A percentile compares a stretch with the other conserved stretches of the same genome.
Evolutionary conservation across 2,113 vertebrate species (phyloP).

Genomic region (Eolophus roseicapilla): DNA sequence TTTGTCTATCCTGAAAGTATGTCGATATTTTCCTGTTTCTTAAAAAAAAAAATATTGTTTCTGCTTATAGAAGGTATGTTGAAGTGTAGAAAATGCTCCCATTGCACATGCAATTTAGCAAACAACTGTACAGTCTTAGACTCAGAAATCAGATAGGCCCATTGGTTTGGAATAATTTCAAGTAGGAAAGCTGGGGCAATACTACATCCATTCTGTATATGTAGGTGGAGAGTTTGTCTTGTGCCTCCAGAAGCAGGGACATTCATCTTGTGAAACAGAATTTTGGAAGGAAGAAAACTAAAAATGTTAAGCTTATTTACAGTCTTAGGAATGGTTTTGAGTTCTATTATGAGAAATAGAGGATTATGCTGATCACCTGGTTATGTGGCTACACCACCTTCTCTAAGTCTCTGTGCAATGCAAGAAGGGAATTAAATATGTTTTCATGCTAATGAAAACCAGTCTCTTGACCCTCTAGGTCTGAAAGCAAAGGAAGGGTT

Average conservation of each 20-base stretch:
- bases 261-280: neutral
- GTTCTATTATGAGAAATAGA: neutral
- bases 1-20: neutral
- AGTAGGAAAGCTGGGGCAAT: neutral
- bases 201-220: neutral
- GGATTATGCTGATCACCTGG: fast-evolving
- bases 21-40: neutral
- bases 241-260: neutral
- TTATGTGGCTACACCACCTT: neutral
- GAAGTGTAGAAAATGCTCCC: neutral
- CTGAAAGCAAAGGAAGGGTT: neutral
- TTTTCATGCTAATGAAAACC: neutral
- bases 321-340: neutral
- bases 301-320: neutral
- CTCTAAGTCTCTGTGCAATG: neutral
- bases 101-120: neutral
- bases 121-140: neutral
- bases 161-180: neutral
- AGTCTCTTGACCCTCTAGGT: fast-evolving
- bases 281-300: neutral
- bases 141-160: neutral
- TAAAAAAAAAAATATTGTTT: neutral
- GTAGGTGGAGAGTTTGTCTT: neutral
- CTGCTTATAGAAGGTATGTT: neutral
- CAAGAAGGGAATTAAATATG: neutral